Base-by-base conservation (phyloP, 1,140 invertebrate genomes). In the Teleopsis dalmanni region DNA sequence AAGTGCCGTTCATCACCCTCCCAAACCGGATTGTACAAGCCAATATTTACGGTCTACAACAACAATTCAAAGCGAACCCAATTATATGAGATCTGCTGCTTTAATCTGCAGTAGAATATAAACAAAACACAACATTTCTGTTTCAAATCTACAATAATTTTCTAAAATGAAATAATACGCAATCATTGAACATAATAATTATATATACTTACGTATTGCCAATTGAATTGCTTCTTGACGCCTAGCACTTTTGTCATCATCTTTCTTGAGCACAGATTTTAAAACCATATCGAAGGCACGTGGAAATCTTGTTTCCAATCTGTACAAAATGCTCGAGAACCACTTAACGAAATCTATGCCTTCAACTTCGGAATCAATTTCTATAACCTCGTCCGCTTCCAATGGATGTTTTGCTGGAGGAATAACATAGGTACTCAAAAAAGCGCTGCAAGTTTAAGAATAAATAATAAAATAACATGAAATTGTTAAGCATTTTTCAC, bases 291-390 rank as follows among this genome's bases (percentile, higher is more conserved):
- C 85, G 57, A 86, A 87, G 21, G 72, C 74, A 13, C 72, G 65
- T 0, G 85, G 81, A 66, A 86, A 86, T 42, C 78, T 76, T 40
- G 57, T 71, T 62, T 86, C 83, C 2, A 84, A 52, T 45, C 59
- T 71, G 58, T 65, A 76, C 11, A 78, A 61, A 59, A 65, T 77
- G 13, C 50, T 54, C 11, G 59, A 72, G 57, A 77, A 80, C 78
- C 78, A 79, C 11, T 53, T 42, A 9, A 62, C 54, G 26, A 62
- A 67, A 38, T 48, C 48, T 6, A 51, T 54, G 16, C 58, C 62
- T 11, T 48, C 47, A 2, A 34, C 21, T 31, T 69, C 65, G 0
- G 65, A 71, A 48, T 71, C 66, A n/a, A 78, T 70, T 0, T 57
- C 43, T 27, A 75, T 67, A 0, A 76, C 65, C 37, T 72, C 71